phyloP scores from a whole-genome alignment of 1,140 invertebrate species.

The Paraescarpia echinospica region DNA sequence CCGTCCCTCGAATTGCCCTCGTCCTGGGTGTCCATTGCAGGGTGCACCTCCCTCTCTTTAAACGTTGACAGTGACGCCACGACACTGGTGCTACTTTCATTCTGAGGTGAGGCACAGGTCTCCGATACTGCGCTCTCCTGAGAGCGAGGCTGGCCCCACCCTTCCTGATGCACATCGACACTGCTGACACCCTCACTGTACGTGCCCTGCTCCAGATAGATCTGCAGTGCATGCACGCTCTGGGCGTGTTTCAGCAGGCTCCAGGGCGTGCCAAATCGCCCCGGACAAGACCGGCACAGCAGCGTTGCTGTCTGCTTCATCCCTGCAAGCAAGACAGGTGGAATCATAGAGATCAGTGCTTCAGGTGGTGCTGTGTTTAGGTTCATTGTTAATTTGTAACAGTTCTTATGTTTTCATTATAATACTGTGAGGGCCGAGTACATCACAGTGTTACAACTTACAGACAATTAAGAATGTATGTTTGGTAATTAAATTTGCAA shows the following conservation, averaged over 20 bases:
- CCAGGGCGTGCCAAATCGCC: constrained; percentile 46
- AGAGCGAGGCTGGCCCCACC: background rate
- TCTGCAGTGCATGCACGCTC: constrained; percentile 42
- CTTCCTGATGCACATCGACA: background rate
- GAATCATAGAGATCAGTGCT: background rate
- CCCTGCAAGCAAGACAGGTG: background rate
- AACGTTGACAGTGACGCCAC: background rate
- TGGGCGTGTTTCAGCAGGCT: constrained; percentile 48
- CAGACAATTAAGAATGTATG: no score
- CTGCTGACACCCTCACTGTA: background rate
- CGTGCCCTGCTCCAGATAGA: constrained; percentile 38
- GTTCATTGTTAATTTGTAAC: background rate
- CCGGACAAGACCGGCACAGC: constrained; percentile 41
- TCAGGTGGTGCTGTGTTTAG: background rate
- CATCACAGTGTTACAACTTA: no score
- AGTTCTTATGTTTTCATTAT: no score
- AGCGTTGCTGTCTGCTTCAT: constrained; percentile 20
- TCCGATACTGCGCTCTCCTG: background rate
- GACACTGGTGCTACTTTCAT: background rate
- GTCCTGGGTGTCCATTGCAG: background rate
- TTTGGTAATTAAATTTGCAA: no score
- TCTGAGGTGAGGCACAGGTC: background rate
- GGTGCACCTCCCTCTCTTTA: background rate
- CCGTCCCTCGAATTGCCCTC: background rate
- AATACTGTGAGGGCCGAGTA: no score